Percentiles rank a stretch among this genome's conserved stretches.
These are phyloP conservation scores for Drosophila ochracea DNA, from an alignment of 2,888 invertebrate species.

Conservation along the genomic window DNA sequence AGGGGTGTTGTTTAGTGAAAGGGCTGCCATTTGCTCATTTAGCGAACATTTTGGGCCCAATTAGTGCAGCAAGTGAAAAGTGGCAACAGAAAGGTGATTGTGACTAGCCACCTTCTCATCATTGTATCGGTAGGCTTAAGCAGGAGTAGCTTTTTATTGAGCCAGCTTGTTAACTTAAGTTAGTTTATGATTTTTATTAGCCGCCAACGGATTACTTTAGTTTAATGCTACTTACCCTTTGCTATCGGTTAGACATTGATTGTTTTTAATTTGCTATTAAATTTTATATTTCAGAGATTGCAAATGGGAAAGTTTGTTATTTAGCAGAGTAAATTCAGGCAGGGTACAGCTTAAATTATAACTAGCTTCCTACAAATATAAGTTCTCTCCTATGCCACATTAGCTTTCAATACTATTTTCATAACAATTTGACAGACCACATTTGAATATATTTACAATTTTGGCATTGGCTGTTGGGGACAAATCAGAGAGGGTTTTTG, in stretches of 20 bases:
- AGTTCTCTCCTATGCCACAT: not conserved
- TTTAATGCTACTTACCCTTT: not conserved
- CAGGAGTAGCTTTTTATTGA: not conserved
- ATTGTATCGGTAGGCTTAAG: slow-evolving; percentile 1
- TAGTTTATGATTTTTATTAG: slow-evolving; percentile 16
- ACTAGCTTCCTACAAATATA: not conserved
- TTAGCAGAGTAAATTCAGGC: not conserved
- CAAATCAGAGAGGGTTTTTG: not conserved
- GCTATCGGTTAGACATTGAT: not conserved
- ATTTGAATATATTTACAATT: not conserved
- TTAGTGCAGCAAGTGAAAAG: slow-evolving; percentile 57
- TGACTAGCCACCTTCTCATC: slow-evolving; percentile 40
- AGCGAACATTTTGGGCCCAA: slow-evolving; percentile 51
- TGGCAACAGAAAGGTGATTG: slow-evolving; percentile 55
- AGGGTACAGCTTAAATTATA: not conserved
- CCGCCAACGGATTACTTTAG: not conserved
- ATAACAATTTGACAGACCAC: not conserved
- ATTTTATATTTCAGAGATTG: not conserved
- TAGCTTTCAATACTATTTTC: not conserved
- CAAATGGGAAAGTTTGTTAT: not conserved
- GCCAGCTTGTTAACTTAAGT: slow-evolving; percentile 5
- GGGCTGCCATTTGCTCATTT: slow-evolving; percentile 67
- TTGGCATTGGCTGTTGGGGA: slow-evolving; percentile 29
- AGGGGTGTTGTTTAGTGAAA: slow-evolving; percentile 52
- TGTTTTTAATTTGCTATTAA: not conserved